Percentiles rank a stretch among this genome's conserved stretches.
phyloP scores from a whole-genome alignment of 2,888 invertebrate species.

The Sminthurinus aureus region DNA sequence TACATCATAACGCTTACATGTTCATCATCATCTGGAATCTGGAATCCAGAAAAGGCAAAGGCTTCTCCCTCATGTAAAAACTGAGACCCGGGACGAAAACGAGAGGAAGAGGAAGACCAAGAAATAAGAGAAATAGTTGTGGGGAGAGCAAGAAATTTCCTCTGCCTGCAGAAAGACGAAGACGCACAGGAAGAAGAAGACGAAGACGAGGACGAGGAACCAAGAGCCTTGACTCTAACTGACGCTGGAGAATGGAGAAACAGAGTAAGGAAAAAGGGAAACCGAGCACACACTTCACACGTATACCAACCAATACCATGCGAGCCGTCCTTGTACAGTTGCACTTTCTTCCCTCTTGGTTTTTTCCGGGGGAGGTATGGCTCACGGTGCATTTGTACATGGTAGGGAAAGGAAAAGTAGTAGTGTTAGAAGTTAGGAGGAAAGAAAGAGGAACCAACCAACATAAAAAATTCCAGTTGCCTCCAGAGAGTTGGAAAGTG shows the following conservation, averaged over 20 bases:
- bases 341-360: neutral
- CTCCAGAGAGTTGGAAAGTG: constrained; percentile 49
- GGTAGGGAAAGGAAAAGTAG: neutral
- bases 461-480: constrained; percentile 47
- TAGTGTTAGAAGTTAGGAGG: neutral
- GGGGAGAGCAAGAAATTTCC: neutral
- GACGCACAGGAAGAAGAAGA: neutral
- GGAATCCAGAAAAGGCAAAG: too few relatives aligned
- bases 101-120: neutral
- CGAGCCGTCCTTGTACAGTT: too few relatives aligned
- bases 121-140: constrained; percentile 6
- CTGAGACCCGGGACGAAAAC: too few relatives aligned
- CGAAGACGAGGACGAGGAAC: neutral
- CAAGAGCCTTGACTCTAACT: neutral
- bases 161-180: constrained; percentile 2
- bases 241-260: neutral
- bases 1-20: too few relatives aligned
- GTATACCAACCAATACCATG: too few relatives aligned
- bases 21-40: too few relatives aligned
- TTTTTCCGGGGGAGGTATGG: neutral
- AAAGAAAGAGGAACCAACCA: constrained; percentile 8
- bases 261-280: neutral
- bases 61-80: too few relatives aligned
- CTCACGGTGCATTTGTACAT: too few relatives aligned
- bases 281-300: neutral